These are phyloP conservation scores for Astreopora myriophthalma DNA, from an alignment of 64 coral and sea anemone species.

Conservation along the genomic window DNA sequence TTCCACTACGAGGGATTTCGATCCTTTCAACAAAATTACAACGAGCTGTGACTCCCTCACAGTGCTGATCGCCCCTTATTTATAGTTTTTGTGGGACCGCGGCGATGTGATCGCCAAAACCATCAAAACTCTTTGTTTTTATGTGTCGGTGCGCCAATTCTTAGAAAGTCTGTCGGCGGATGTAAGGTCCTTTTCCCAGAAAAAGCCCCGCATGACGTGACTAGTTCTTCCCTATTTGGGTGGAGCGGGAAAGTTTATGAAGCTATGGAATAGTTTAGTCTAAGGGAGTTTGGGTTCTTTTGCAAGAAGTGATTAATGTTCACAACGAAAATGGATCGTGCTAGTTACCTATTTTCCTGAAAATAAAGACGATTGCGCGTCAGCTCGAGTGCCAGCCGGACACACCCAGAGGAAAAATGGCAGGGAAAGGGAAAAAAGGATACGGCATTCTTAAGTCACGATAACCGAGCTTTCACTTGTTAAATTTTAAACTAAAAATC, in stretches of 20 bases:
- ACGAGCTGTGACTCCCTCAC: no score
- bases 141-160: background rate
- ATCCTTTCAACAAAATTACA: background rate
- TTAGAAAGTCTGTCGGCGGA: background rate
- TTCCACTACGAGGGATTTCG: background rate
- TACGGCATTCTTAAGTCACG: background rate
- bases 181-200: background rate
- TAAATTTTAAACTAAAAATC: background rate
- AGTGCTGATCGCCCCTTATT: no score
- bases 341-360: background rate
- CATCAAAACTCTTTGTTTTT: no score
- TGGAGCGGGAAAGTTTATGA: background rate
- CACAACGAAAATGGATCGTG: no score
- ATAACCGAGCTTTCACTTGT: background rate
- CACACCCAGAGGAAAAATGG: background rate
- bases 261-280: no score
- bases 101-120: no score
- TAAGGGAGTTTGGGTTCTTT: background rate
- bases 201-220: background rate
- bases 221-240: no score
- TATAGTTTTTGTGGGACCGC: no score
- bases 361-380: background rate
- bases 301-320: background rate
- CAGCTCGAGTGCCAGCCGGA: background rate
- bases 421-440: background rate